phyloP scores from a whole-genome alignment of 2,797 vertebrate species.

The Sebastiscus tertius region DNA sequence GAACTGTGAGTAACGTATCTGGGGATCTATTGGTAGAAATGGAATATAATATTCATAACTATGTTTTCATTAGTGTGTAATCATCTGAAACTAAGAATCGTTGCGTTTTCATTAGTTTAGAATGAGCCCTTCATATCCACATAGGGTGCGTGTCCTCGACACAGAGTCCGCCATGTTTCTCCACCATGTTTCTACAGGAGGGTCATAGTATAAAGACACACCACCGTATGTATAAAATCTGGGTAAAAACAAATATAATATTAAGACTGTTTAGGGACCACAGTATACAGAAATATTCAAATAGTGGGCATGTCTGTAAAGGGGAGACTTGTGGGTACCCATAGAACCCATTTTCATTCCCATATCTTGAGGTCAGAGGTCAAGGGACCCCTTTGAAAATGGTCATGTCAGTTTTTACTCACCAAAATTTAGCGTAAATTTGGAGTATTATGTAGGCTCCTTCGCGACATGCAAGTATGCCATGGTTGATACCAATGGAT shows the following conservation, averaged over 20 bases:
- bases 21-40: not conserved
- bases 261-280: no score
- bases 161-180: not conserved
- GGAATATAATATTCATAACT: not conserved
- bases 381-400: no score
- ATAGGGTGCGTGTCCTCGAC: accelerated
- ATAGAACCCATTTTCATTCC: no score
- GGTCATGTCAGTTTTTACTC: no score
- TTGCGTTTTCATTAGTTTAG: not conserved
- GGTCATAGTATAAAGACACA: not conserved
- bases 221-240: not conserved
- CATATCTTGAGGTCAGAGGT: no score
- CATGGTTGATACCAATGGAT: no score
- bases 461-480: no score
- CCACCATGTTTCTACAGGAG: not conserved
- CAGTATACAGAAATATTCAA: accelerated
- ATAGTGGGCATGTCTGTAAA: not conserved
- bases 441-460: no score
- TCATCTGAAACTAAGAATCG: not conserved
- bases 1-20: not conserved
- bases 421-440: no score
- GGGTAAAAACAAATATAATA: no score
- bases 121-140: accelerated
- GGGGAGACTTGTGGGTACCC: not conserved
- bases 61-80: not conserved